These are phyloP conservation scores for Entomobrya multifasciata DNA, from an alignment of 2,888 invertebrate genomes.

Conservation along the genomic window DNA sequence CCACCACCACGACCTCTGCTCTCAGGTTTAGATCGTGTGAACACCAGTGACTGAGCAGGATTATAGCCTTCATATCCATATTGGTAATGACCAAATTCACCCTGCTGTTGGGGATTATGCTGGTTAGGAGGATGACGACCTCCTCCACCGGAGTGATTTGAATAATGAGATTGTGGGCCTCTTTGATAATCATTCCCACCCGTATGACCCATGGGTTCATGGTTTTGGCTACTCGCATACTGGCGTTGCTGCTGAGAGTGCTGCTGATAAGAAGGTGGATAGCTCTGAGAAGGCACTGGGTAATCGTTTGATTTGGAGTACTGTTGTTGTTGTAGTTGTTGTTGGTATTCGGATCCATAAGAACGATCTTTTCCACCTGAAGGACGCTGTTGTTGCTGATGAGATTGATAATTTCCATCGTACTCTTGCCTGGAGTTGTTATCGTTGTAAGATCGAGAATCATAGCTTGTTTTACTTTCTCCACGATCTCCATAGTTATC, in stretches of 20 bases:
- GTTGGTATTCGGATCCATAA: conserved; percentile 33
- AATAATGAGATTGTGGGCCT: conserved; percentile 16
- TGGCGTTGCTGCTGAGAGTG: conserved; percentile 39
- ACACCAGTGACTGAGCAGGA: conserved; percentile 66
- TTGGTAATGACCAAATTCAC: conserved; percentile 63
- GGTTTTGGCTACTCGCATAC: conserved; percentile 49
- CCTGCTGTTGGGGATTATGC: background rate
- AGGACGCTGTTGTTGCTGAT: conserved; percentile 30
- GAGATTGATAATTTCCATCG: conserved; percentile 47
- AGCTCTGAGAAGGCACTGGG: conserved; percentile 64
- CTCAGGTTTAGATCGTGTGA: conserved; percentile 61
- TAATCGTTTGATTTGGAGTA: conserved; percentile 53
- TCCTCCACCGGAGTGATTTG: conserved; percentile 50
- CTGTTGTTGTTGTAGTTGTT: conserved; percentile 46
- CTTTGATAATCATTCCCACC: conserved; percentile 16
- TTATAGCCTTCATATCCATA: conserved; percentile 67
- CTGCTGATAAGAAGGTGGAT: conserved; percentile 35
- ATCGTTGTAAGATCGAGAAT: conserved; percentile 35
- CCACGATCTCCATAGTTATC: conserved; percentile 43
- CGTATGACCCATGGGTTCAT: conserved; percentile 11
- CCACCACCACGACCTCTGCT: conserved; percentile 39
- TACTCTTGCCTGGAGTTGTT: conserved; percentile 46
- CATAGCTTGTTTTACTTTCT: conserved; percentile 37
- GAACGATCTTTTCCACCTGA: conserved; percentile 53
- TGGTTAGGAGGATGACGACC: conserved; percentile 8